phyloP scores from a whole-genome alignment of 2,888 invertebrate species.

The Epistrophe eligans region DNA sequence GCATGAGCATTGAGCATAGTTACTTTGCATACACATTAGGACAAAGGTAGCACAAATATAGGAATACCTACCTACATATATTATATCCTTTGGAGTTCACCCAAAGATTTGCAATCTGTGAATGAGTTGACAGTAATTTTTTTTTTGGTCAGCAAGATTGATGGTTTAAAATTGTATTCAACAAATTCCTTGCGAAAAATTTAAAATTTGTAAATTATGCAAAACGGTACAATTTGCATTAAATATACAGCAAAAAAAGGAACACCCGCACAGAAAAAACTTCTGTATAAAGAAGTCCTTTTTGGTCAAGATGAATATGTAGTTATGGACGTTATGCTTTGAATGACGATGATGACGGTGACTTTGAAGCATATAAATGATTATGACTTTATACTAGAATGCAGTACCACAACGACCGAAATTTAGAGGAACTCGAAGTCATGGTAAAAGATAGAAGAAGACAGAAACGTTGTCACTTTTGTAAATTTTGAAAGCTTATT shows the following conservation, averaged over 20 bases:
- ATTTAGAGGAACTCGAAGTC: background rate
- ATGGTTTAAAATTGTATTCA: background rate
- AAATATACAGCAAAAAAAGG: background rate
- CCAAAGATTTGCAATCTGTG: background rate
- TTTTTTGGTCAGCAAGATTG: slow-evolving; percentile 4
- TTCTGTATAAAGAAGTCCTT: background rate
- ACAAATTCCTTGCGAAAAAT: background rate
- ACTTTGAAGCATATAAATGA: background rate
- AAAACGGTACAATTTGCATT: background rate
- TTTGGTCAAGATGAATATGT: background rate
- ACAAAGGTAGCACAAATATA: too few relatives aligned
- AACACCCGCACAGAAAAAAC: background rate
- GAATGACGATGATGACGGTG: background rate
- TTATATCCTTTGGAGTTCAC: background rate
- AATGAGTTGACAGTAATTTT: background rate
- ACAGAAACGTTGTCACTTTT: background rate
- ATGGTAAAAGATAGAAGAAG: background rate
- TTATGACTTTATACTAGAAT: background rate
- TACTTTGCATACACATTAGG: background rate
- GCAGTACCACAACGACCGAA: background rate
- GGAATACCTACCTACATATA: too few relatives aligned
- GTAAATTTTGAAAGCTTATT: background rate
- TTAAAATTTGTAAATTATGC: background rate
- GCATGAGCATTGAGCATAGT: background rate
- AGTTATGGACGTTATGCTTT: background rate